phyloP scores from a whole-genome alignment of 1,140 invertebrate genomes.

The Temnothorax curvispinosus region DNA sequence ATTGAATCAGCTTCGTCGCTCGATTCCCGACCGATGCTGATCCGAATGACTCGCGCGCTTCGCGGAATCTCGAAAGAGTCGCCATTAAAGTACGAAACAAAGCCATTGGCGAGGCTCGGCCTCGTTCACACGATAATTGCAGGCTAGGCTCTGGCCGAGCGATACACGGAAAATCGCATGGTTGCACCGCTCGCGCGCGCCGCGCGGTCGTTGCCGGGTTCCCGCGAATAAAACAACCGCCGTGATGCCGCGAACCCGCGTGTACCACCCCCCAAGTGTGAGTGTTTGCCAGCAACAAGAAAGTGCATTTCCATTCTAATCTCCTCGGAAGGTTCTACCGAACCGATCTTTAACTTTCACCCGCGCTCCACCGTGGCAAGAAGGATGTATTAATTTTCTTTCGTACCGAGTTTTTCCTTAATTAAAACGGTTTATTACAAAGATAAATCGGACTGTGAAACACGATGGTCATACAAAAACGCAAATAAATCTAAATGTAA shows the following conservation, averaged over 20 bases:
- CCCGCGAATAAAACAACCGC: constrained; percentile 37
- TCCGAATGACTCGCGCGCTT: neutral
- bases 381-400: constrained; percentile 1
- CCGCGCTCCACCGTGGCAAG: neutral
- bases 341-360: constrained; percentile 45
- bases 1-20: neutral
- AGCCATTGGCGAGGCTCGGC: constrained; percentile 60
- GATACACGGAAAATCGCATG: constrained; percentile 63
- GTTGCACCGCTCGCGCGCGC: constrained; percentile 35
- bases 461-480: neutral
- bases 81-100: constrained; percentile 42
- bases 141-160: constrained; percentile 39
- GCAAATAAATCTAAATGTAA: neutral
- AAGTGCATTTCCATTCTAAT: constrained; percentile 42
- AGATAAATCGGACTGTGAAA: neutral
- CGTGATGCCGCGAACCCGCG: constrained; percentile 9
- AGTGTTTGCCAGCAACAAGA: neutral
- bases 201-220: neutral
- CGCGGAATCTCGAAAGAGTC: constrained; percentile 17
- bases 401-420: neutral
- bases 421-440: neutral
- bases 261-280: neutral
- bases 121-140: constrained; percentile 67
- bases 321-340: neutral
- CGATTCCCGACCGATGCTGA: constrained; percentile 5